phyloP scores from a whole-genome alignment of 2,797 vertebrate genomes.

The Dallia pectoralis region DNA sequence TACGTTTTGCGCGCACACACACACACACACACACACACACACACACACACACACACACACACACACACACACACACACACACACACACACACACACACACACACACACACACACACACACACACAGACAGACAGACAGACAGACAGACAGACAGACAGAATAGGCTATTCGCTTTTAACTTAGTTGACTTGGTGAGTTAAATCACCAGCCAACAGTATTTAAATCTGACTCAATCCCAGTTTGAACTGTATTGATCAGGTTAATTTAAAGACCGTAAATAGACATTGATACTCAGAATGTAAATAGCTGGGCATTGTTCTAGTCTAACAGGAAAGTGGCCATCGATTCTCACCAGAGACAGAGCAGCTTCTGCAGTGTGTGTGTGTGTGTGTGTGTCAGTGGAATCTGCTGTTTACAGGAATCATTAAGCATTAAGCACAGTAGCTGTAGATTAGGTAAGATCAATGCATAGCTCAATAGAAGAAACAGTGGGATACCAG shows the following conservation, averaged over 20 bases:
- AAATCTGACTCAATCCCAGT: constrained; percentile 42
- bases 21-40: no score
- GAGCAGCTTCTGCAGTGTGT: constrained; percentile 14
- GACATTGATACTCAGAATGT: constrained; percentile 43
- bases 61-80: no score
- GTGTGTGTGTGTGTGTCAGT: not conserved
- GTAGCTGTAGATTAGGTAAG: constrained; percentile 12
- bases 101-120: constrained; percentile 21
- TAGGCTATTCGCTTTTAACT: constrained; percentile 23
- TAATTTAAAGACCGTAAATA: constrained; percentile 38
- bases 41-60: no score
- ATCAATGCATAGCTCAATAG: constrained; percentile 5
- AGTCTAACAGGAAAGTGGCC: constrained; percentile 30
- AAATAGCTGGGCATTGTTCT: constrained; percentile 33
- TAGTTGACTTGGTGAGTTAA: no score
- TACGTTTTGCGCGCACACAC: no score
- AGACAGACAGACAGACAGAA: not conserved
- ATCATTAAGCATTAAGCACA: constrained; percentile 23
- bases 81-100: no score
- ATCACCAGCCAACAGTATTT: constrained; percentile 37
- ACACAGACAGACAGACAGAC: no score
- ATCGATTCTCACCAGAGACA: constrained; percentile 36
- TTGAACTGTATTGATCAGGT: constrained; percentile 12
- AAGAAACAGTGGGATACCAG: not conserved
- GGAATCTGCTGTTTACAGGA: constrained; percentile 16